phyloP scores from a whole-genome alignment of 2,797 vertebrate genomes.

The Hybognathus amarus region DNA sequence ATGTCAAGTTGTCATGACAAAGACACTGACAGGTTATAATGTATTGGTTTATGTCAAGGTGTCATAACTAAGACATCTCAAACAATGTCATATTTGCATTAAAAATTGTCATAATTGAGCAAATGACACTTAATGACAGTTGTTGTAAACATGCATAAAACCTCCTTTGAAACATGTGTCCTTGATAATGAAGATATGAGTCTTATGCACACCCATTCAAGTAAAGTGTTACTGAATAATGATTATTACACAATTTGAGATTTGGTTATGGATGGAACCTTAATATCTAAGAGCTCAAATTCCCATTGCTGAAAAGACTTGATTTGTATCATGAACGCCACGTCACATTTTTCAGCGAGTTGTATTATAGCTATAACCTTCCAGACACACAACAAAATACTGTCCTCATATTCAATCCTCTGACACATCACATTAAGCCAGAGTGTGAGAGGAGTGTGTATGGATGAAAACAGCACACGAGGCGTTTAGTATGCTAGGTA shows the following conservation, averaged over 20 bases:
- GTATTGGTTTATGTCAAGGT: no score
- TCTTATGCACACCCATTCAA: no score
- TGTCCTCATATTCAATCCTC: not conserved
- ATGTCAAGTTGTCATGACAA: no score
- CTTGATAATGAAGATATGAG: no score
- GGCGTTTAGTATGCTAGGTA: constrained; percentile 22
- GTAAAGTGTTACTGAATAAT: not conserved
- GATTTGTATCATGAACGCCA: not conserved
- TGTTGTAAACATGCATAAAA: no score
- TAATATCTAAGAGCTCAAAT: not conserved
- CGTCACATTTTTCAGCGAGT: not conserved
- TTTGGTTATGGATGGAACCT: not conserved
- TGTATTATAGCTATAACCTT: not conserved
- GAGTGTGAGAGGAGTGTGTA: not conserved
- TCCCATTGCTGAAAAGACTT: not conserved
- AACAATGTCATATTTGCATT: no score
- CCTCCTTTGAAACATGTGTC: no score
- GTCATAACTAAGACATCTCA: no score
- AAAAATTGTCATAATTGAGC: no score
- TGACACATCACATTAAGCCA: not conserved
- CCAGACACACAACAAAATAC: not conserved
- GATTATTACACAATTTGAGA: not conserved
- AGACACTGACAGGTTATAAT: no score
- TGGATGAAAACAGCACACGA: constrained; percentile 5
- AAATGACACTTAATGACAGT: no score